A percentile compares a stretch with the other conserved stretches of the same genome.
Evolutionary conservation across 2,888 invertebrate genomes (phyloP).

Genomic region (Cerastoderma edule): DNA sequence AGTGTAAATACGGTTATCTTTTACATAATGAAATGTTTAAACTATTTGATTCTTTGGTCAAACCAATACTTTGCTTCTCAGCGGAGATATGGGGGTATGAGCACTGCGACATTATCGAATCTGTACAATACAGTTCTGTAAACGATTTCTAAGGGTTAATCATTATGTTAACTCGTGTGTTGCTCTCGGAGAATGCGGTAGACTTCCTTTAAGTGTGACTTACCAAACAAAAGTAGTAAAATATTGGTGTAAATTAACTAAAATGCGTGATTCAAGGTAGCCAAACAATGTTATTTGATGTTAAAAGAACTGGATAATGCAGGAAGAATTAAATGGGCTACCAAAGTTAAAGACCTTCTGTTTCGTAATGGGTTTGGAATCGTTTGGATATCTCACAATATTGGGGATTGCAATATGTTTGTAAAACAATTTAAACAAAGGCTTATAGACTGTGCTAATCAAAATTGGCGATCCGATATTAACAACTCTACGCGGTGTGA

Average conservation of each 20-base stretch:
- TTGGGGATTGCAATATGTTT: neutral
- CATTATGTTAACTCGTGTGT: neutral
- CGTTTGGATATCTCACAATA: conserved; percentile 9
- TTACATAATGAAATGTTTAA: conserved; percentile 8
- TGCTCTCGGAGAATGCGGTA: conserved; percentile 7
- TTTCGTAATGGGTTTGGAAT: too few relatives aligned
- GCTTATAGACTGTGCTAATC: conserved; percentile 8
- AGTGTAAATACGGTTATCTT: conserved; percentile 4
- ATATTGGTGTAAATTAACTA: conserved; percentile 17
- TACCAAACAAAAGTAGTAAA: too few relatives aligned
- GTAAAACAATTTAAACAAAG: conserved; percentile 5
- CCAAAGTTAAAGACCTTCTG: neutral
- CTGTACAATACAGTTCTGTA: neutral
- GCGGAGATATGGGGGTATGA: conserved; percentile 25
- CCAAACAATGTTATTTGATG: conserved; percentile 15
- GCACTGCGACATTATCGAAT: neutral
- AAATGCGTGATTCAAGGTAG: conserved; percentile 11
- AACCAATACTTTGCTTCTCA: conserved; percentile 9
- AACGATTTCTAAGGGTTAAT: conserved; percentile 9
- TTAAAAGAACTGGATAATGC: too few relatives aligned
- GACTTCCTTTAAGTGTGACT: conserved; percentile 20
- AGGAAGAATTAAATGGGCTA: conserved; percentile 11
- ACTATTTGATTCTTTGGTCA: too few relatives aligned
- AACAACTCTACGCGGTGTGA: neutral
- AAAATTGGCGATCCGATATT: neutral